Evolutionary conservation across 1,140 invertebrate species (phyloP).

Genomic region (Mercenaria mercenaria): DNA sequence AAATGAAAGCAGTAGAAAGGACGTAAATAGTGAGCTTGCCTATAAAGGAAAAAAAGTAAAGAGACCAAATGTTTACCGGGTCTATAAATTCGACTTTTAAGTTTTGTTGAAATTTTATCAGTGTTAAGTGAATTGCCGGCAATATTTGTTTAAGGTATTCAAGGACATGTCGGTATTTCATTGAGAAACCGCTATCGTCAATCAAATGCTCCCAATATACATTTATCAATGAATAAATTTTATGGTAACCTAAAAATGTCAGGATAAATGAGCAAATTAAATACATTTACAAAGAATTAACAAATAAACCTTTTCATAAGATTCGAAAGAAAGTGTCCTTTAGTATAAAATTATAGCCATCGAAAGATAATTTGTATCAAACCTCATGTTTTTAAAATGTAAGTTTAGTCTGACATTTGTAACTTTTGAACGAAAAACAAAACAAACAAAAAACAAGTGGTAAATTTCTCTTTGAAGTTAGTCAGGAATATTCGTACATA

Average conservation of each 20-base stretch:
- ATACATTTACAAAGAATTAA: conserved; percentile 28
- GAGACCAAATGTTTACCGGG: background rate
- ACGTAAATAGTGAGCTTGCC: no score
- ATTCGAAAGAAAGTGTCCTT: conserved; percentile 1
- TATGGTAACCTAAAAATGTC: conserved; percentile 46
- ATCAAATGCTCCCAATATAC: conserved; percentile 35
- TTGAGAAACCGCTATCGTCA: conserved; percentile 37
- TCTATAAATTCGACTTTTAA: conserved; percentile 1
- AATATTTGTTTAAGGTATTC: conserved; percentile 35
- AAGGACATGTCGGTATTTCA: conserved; percentile 55
- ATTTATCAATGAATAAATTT: conserved; percentile 58
- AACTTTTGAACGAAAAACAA: no score
- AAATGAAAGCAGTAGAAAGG: no score
- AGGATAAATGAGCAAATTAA: conserved; percentile 25
- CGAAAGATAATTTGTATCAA: background rate
- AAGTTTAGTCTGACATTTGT: no score
- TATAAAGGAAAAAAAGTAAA: no score
- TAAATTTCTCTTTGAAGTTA: no score
- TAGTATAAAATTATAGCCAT: background rate
- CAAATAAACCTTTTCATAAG: background rate
- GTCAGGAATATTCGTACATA: no score
- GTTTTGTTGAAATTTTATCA: conserved; percentile 12
- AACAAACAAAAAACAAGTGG: no score
- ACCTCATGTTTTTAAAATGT: no score
- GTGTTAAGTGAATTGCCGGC: background rate